Evolutionary conservation across 2,888 invertebrate genomes (phyloP), one percentile per base, ranked within the genome.

Genomic region (Cerastoderma edule): DNA sequence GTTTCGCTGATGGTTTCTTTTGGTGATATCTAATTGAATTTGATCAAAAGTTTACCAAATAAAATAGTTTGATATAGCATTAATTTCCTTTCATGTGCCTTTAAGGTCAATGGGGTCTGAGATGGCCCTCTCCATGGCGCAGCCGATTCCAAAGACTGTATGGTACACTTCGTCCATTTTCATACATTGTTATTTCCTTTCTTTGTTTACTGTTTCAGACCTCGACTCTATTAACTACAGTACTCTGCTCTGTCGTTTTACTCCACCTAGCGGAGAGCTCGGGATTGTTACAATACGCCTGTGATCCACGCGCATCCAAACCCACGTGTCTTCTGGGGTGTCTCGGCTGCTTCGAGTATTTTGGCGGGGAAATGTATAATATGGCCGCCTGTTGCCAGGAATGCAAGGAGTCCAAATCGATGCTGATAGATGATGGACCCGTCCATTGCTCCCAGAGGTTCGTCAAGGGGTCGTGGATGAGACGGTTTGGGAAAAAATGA

Each of bases 361-460:
- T 80, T 44, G 87, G 88, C 1, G 80, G 85, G 35, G 76, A 82
- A n/a, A 77, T 83, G 56, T 88, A 86, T 74, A 83, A 88, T 65
- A 82, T 86, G 78, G 86, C 85, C 50, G 86, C 85, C 8, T 87
- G 86, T 63, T 88, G 88, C 56, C 80, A 84, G 35, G 86, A 85
- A 27, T 86, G 87, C 44, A 79, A 75, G 60, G 60, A 72, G 2
- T 80, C 86, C 10, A 65, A 78, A 28, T 76, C 83, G 6, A 44
- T 53, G 1, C n/a, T 86, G 2, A 68, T 87, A 2, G 87, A 87
- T 35, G 83, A 87, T 69, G 87, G 85, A 46, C 85, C 85, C 4
- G 83, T 65, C 10, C 78, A 78, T 46, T 88, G 86, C 68, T 86
- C 87, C 4, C 74, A 76, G 39, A 80, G 79, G 71, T 87, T 84